Conservation (phyloP, 2,797 vertebrate species). For the Pteropus rufus region DNA sequence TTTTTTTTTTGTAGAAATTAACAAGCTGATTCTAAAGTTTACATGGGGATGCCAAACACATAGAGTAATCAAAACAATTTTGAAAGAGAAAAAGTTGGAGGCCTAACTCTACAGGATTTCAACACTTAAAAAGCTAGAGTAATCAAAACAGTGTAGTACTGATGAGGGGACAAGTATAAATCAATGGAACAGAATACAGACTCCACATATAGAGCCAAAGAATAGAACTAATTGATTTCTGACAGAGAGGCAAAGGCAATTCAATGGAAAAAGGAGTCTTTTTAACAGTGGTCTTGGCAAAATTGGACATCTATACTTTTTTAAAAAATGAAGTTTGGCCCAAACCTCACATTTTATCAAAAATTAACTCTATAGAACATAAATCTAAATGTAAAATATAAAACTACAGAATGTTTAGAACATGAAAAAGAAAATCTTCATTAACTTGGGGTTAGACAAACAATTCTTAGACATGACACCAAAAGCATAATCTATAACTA, state of each 20-base stretch:
- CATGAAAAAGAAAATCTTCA: not conserved
- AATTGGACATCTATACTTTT: not conserved
- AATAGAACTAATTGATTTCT: not conserved
- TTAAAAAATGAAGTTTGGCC: not conserved
- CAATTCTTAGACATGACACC: not conserved
- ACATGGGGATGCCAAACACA: not conserved
- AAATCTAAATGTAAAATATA: not conserved
- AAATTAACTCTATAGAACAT: not conserved
- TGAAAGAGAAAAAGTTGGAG: not conserved
- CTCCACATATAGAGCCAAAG: not conserved
- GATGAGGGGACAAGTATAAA: not conserved
- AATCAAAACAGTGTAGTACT: not conserved
- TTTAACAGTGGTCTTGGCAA: not conserved
- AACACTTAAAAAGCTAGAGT: not conserved
- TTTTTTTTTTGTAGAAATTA: slow-evolving; percentile 37
- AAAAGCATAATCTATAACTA: not conserved
- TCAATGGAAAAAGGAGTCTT: not conserved
- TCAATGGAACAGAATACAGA: not conserved
- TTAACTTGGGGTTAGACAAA: not conserved
- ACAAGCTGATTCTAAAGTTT: not conserved
- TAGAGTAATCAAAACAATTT: not conserved
- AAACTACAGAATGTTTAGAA: not conserved
- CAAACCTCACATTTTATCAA: not conserved
- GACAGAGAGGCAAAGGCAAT: not conserved
- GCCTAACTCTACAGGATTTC: not conserved